Conservation (phyloP, 2,113 vertebrate species). For the Petromus typicus region DNA sequence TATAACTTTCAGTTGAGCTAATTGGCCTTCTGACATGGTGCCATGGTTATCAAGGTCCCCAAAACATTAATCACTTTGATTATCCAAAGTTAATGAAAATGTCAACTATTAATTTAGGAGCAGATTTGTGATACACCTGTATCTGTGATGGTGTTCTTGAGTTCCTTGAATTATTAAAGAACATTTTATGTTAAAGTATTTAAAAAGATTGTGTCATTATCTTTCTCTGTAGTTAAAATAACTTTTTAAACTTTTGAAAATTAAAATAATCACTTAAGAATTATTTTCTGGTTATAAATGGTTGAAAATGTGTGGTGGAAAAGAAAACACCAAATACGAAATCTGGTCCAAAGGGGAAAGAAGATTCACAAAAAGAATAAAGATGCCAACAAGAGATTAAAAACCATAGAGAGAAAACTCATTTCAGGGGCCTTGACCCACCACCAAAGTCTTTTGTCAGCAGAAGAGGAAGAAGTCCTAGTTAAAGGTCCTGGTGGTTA, state of each 20-base stretch:
- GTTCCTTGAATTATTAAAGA: not conserved
- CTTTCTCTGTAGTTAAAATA: not conserved
- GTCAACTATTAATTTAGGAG: conserved; percentile 19
- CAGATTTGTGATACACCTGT: not conserved
- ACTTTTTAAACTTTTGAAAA: not conserved
- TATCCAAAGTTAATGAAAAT: not conserved
- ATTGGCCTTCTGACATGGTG: conserved; percentile 55
- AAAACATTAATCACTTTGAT: conserved; percentile 39
- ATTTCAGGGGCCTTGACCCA: not conserved
- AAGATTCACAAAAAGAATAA: not conserved
- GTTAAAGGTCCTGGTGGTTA: not conserved
- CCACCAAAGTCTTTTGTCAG: not conserved
- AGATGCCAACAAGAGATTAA: not conserved
- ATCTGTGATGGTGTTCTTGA: not conserved
- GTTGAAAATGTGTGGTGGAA: not conserved
- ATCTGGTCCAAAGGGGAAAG: not conserved
- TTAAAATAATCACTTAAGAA: conserved; percentile 2
- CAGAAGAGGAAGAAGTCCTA: not conserved
- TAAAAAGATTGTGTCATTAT: not conserved
- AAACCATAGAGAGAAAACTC: not conserved
- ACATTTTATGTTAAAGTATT: not conserved
- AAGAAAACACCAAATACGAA: not conserved
- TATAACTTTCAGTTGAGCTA: not conserved
- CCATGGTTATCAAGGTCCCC: conserved; percentile 17
- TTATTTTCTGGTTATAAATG: not conserved